Base-by-base conservation (phyloP, 1,140 invertebrate species). In the Hyles euphorbiae region DNA sequence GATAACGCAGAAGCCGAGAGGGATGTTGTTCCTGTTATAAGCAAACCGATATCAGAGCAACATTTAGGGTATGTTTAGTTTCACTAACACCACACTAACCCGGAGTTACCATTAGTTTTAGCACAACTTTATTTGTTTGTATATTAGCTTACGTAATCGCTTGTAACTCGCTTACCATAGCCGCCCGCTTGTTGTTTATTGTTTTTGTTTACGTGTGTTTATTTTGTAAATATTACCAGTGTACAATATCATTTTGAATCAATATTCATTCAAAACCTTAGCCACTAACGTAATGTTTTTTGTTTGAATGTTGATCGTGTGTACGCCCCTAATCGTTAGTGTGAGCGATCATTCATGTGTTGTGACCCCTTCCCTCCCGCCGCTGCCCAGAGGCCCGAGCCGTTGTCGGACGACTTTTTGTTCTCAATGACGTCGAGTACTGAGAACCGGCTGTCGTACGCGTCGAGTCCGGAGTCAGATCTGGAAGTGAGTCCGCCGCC, bases 391-490 rank as follows among this genome's bases (percentile, higher is more conserved):
- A 83, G 89, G 65, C 88, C 95, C 89, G 95, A 96, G 91, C 94
- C 94, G 88, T 91, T 96, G 87, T 95, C 95, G 74, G 95, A 96
- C 91, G 97, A 99, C 92, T 98, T 99, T 93, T 94, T 99, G 78
- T 99, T 99, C 92, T 98, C 98, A 75, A 98, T 98, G 96, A 96
- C 96, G 67, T 96, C 96, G 88, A 87, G 91, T 58, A 89, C 83
- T 32, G 89, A 89, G 75, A 91, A 91, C 70, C 94, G 97, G 76
- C 91, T 98, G 65, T 98, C 97, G 78, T 98, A 98, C 90, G 97
- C 97, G 65, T 98, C 96, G 74, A 98, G 96, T 78, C 97, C 97
- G 67, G 97, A 98, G 90, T 97, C 95, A 82, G 97, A 99, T 89
- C 91, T 96, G 80, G 97, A 98, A 90, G 91, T 96, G 72, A 94